Base-by-base conservation (phyloP, 2,888 invertebrate species). In the Rhingia campestris region DNA sequence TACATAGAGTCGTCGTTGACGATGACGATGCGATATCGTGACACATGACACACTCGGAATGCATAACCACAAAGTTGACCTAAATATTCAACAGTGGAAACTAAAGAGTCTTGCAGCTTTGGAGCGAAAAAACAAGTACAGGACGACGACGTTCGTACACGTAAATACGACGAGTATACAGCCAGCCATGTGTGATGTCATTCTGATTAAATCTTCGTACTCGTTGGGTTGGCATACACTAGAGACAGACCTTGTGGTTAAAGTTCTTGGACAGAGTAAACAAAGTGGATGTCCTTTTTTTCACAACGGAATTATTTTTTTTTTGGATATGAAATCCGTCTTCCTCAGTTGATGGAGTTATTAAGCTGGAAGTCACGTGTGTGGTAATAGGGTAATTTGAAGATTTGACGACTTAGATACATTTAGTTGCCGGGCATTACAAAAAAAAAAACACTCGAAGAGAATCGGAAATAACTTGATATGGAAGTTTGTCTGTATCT, bases 31-130 rank as follows among this genome's bases (percentile, higher is more conserved):
- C 69, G 37, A 75, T 80, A 75, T 75, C 79, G 84, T 84, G 84
- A 80, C 66, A 80, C 77, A 82, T 82, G 77, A 73, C 82, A 77
- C 77, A 82, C 82, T 84, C 49, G 66, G 70, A 79, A 75, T 80
- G 70, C 84, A 84, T 80, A 80, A 53, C 70, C 66, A 67, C 74
- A 70, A 54, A 43, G 70, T 61, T 84, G 84, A 80, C 84, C 84
- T 61, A 84, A 79, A 84, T 84, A 84, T 79, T 53, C 84, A 70
- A 64, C 59, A 77, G 70, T 77, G 53, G 56, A 63, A 70, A 35
- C 70, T 49, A 51, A 70, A 77, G 41, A 63, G 63, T 51, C 56
- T 77, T 63, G 14, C 61, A 47, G 67, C 45, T 39, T 58, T 58
- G 22, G 14, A 39, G 35, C 33, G 30, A 41, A 10, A 59, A 63